These are phyloP conservation scores for Formica aserva DNA, from an alignment of 2,888 invertebrate genomes.

Conservation along the genomic window DNA sequence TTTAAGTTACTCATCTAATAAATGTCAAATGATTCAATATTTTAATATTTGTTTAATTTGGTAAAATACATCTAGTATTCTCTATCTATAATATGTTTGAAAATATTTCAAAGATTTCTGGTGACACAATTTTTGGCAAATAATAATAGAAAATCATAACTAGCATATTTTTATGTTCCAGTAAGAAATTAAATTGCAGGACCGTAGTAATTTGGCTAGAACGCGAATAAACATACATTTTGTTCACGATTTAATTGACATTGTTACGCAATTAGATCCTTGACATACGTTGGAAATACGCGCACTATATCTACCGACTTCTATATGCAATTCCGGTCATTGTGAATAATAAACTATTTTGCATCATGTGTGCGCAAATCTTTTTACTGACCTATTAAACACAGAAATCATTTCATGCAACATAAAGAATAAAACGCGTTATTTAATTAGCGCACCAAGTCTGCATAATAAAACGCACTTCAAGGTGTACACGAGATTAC, in stretches of 20 bases:
- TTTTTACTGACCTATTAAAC: constrained; percentile 34
- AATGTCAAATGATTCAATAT: background rate
- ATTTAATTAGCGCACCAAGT: constrained; percentile 32
- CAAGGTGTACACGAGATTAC: background rate
- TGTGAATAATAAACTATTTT: constrained; percentile 35
- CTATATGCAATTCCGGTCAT: constrained; percentile 52
- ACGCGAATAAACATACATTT: constrained; percentile 66
- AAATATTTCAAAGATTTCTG: constrained; percentile 15
- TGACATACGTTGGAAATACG: constrained; percentile 48
- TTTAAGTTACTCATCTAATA: background rate
- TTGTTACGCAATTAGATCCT: constrained; percentile 58
- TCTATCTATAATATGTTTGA: background rate
- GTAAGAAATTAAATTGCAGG: constrained; percentile 43
- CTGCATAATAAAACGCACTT: constrained; percentile 3
- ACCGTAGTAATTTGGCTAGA: constrained; percentile 40
- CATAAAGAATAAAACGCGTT: constrained; percentile 23
- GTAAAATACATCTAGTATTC: background rate
- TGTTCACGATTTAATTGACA: constrained; percentile 57
- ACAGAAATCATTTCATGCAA: constrained; percentile 1
- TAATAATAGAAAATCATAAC: constrained; percentile 12
- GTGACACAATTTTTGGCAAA: constrained; percentile 11
- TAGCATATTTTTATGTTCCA: constrained; percentile 1
- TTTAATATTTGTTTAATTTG: background rate
- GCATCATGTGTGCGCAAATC: background rate
- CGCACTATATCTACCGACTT: constrained; percentile 23